phyloP scores from a whole-genome alignment of 2,113 vertebrate species.

The Malurus melanocephalus region DNA sequence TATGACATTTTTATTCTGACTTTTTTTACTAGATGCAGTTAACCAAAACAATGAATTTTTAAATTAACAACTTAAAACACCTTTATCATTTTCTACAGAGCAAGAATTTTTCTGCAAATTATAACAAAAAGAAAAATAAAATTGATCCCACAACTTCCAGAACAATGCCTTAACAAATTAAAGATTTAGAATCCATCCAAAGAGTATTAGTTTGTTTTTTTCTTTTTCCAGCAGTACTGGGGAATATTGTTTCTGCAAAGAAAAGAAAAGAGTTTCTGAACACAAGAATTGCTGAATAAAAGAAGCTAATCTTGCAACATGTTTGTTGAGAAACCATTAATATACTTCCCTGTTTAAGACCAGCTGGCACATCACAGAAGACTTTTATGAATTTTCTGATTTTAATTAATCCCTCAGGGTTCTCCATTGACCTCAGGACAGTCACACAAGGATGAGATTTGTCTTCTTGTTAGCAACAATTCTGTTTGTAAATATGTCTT shows the following conservation, averaged over 20 bases:
- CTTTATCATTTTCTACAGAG: not conserved
- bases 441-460: conserved; percentile 52
- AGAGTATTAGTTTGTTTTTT: not conserved
- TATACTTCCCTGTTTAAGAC: conserved; percentile 31
- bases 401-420: conserved; percentile 50
- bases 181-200: not conserved
- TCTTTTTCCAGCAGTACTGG: not conserved
- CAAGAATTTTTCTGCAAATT: not conserved
- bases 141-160: not conserved
- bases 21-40: not conserved
- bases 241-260: not conserved
- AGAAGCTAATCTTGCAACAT: conserved; percentile 38
- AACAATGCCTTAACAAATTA: not conserved
- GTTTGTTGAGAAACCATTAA: conserved; percentile 42
- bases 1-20: not conserved
- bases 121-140: not conserved
- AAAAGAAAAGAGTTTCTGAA: not conserved
- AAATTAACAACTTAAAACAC: not conserved
- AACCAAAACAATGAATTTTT: not conserved
- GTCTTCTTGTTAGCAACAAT: conserved; percentile 43
- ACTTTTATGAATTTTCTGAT: conserved; percentile 39
- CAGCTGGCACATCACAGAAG: conserved; percentile 37
- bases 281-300: conserved; percentile 37
- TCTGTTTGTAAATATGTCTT: conserved; percentile 52
- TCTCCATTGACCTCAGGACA: conserved; percentile 43